Evolutionary conservation across 2,888 invertebrate genomes (phyloP).

Genomic region (Myopa testacea): DNA sequence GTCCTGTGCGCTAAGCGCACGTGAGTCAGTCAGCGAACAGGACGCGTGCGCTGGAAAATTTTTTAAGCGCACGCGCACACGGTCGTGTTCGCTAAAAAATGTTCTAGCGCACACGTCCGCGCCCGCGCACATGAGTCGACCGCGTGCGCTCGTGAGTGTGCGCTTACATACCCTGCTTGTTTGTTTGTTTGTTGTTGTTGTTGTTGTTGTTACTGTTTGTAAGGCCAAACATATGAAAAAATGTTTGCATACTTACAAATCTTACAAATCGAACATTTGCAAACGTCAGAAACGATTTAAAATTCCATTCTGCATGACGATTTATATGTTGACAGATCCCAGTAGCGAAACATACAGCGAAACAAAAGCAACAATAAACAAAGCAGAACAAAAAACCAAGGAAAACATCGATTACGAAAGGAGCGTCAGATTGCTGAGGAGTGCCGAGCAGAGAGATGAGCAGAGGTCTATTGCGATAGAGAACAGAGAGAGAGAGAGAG

Average conservation of each 20-base stretch:
- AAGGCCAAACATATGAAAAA: slow-evolving; percentile 14
- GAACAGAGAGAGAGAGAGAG: background rate
- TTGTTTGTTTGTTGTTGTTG: no score
- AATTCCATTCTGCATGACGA: slow-evolving; percentile 62
- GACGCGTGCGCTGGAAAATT: background rate
- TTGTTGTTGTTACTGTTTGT: slow-evolving; percentile 1
- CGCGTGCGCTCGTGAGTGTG: no score
- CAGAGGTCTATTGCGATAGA: background rate
- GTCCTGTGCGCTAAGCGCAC: no score
- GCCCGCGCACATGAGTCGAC: no score
- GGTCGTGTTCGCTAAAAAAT: background rate
- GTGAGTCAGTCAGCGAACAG: no score
- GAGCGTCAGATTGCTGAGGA: no score
- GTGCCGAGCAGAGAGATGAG: background rate
- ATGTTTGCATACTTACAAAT: slow-evolving; percentile 32
- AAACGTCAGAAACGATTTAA: slow-evolving; percentile 62
- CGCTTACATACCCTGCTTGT: no score
- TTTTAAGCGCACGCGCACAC: background rate
- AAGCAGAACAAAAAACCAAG: background rate
- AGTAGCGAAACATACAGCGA: slow-evolving; percentile 26
- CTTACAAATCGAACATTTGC: slow-evolving; percentile 35
- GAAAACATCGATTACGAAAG: background rate
- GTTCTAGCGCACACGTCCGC: no score
- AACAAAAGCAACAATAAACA: slow-evolving; percentile 48
- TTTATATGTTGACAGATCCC: slow-evolving; percentile 55